Evolutionary conservation across 2,113 vertebrate species (phyloP).

Genomic region (Channa argus): DNA sequence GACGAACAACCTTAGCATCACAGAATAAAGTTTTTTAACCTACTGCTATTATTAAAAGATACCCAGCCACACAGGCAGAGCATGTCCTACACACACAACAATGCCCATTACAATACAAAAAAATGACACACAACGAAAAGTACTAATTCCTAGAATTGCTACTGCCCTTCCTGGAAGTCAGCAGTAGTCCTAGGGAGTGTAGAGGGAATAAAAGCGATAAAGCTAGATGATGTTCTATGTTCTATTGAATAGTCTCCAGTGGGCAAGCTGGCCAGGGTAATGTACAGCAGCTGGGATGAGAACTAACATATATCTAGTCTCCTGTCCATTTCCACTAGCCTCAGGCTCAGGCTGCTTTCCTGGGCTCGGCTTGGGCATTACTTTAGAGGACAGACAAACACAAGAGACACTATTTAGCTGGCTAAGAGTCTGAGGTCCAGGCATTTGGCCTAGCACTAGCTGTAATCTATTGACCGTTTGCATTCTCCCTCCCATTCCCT

Average conservation of each 20-base stretch:
- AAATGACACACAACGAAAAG: conserved; percentile 42
- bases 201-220: conserved; percentile 66
- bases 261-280: conserved; percentile 72
- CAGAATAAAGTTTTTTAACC: neutral
- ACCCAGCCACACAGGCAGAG: conserved; percentile 1
- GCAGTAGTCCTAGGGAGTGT: conserved; percentile 45
- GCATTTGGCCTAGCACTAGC: conserved; percentile 68
- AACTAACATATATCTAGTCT: conserved; percentile 81
- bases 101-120: conserved; percentile 48
- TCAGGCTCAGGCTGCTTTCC: conserved; percentile 70
- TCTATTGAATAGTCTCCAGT: conserved; percentile 70
- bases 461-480: conserved; percentile 81
- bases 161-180: conserved; percentile 47
- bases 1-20: conserved; percentile 46
- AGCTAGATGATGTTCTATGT: conserved; percentile 71
- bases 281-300: conserved; percentile 76
- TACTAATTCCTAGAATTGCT: conserved; percentile 40
- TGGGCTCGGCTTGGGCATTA: conserved; percentile 73
- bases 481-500: conserved; percentile 68
- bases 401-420: conserved; percentile 79
- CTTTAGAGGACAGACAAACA: conserved; percentile 82
- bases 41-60: conserved; percentile 10
- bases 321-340: conserved; percentile 78
- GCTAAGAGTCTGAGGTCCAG: conserved; percentile 67
- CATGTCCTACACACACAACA: conserved; percentile 1